Percentiles rank a stretch among this genome's conserved stretches.
Evolutionary conservation across 2,113 vertebrate species (phyloP).

Genomic region (Proteles cristata): DNA sequence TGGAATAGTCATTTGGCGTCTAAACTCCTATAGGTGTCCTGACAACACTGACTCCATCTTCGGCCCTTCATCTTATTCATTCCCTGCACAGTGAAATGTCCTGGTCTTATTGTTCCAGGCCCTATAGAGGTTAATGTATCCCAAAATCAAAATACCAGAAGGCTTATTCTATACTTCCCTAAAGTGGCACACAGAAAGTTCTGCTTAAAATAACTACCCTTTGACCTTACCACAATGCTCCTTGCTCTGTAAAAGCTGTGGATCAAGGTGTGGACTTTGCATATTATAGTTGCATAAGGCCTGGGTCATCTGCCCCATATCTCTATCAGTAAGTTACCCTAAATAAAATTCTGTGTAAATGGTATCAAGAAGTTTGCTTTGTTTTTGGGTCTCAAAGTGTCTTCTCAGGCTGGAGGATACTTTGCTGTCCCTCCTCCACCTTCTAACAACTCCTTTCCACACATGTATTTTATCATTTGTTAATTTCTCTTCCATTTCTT

Average conservation of each 20-base stretch:
- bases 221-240: background rate
- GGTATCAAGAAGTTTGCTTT: background rate
- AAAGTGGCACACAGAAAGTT: background rate
- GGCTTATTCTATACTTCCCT: background rate
- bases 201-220: background rate
- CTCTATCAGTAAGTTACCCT: background rate
- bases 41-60: background rate
- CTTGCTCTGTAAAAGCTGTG: background rate
- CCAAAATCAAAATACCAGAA: background rate
- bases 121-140: background rate
- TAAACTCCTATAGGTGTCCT: background rate
- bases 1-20: background rate
- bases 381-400: background rate
- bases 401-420: background rate
- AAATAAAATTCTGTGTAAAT: background rate
- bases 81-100: background rate
- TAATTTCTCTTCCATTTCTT: background rate
- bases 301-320: background rate
- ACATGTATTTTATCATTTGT: background rate
- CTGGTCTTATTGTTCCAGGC: background rate
- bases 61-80: background rate
- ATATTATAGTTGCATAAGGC: background rate
- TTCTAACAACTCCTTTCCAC: background rate
- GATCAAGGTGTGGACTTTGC: background rate
- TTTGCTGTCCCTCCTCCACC: background rate